These are phyloP conservation scores for Metalampra italica DNA, from an alignment of 2,888 invertebrate genomes.

Conservation along the genomic window DNA sequence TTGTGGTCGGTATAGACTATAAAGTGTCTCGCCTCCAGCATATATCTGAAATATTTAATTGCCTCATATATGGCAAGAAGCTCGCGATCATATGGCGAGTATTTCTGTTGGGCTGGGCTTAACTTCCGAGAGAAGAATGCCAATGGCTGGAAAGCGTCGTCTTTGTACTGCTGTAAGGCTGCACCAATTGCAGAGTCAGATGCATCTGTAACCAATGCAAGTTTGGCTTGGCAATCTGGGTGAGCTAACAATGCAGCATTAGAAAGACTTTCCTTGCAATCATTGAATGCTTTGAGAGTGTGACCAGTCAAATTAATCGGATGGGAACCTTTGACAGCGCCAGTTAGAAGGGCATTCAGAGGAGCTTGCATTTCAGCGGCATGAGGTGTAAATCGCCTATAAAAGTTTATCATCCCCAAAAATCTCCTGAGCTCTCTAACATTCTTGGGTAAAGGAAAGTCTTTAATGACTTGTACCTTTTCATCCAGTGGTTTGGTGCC, in stretches of 20 bases:
- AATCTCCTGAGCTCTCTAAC: constrained; percentile 20
- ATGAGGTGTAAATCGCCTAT: constrained; percentile 32
- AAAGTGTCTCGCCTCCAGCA: constrained; percentile 39
- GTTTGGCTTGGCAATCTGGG: constrained; percentile 20
- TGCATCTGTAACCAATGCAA: no score
- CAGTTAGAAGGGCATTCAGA: constrained; percentile 27
- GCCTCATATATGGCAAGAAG: constrained; percentile 40
- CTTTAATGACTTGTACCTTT: constrained; percentile 26
- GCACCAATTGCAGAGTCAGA: constrained; percentile 32
- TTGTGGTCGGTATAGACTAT: no score
- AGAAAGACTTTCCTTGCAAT: constrained; percentile 25
- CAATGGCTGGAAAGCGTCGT: constrained; percentile 29
- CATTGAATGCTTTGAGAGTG: constrained; percentile 20
- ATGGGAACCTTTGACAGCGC: constrained; percentile 26
- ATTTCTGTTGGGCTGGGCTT: constrained; percentile 26
- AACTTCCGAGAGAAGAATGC: constrained; percentile 40
- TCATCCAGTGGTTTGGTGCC: constrained; percentile 33
- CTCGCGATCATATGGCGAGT: no score
- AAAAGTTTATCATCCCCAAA: constrained; percentile 30
- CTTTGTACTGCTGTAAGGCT: constrained; percentile 31
- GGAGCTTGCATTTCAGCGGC: constrained; percentile 37
- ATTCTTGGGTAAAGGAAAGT: constrained; percentile 20
- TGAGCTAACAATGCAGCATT: constrained; percentile 34
- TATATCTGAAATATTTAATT: constrained; percentile 35
- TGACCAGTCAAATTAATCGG: constrained; percentile 19